A percentile compares a stretch with the other conserved stretches of the same genome.
Conservation (phyloP, 2,113 vertebrate genomes). For the Trachemys scripta region DNA sequence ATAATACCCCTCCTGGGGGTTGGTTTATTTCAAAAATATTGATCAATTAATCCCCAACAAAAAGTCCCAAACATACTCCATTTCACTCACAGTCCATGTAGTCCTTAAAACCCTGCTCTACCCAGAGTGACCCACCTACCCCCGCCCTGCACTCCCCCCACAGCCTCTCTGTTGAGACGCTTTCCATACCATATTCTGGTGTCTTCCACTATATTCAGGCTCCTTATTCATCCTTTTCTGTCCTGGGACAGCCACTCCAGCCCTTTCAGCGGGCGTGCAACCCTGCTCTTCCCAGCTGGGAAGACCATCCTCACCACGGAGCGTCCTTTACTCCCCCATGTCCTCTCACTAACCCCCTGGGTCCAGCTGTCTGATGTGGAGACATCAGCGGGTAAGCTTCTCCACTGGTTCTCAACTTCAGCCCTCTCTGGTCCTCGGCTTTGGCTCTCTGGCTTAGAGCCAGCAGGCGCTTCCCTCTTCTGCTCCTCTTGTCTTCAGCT, state of each 20-base stretch:
- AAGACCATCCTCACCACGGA: neutral
- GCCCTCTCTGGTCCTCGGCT: neutral
- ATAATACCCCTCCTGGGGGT: neutral
- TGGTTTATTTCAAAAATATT: neutral
- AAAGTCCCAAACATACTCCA: neutral
- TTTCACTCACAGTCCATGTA: neutral
- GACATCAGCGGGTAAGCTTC: neutral
- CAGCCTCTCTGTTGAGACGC: neutral
- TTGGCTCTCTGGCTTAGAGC: neutral
- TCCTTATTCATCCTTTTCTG: no score
- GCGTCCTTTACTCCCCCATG: neutral
- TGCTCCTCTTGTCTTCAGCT: neutral
- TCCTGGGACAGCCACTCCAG: neutral
- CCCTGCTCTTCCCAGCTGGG: neutral
- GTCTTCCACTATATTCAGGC: neutral
- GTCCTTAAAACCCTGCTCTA: neutral
- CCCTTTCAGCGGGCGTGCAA: neutral
- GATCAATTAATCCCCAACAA: neutral
- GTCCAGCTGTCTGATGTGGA: neutral
- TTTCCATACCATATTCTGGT: neutral
- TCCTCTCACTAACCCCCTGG: neutral
- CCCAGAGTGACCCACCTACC: neutral
- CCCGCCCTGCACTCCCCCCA: no score
- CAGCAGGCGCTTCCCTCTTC: neutral
- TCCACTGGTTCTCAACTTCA: neutral